Evolutionary conservation across 2,113 vertebrate species (phyloP).

Genomic region (Cavia aperea): DNA sequence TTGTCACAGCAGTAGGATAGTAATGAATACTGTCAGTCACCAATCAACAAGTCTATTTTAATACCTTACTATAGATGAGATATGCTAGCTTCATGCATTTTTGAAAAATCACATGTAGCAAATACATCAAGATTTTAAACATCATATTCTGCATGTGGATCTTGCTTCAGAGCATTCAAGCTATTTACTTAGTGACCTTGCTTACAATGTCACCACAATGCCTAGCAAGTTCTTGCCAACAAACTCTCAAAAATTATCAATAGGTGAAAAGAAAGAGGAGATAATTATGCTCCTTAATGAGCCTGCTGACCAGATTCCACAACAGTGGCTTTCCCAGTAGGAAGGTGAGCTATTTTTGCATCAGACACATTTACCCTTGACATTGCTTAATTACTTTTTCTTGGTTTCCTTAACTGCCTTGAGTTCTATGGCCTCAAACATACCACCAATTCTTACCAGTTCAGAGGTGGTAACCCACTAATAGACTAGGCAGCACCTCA

Average conservation of each 20-base stretch:
- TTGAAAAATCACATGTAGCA: neutral
- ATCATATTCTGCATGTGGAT: neutral
- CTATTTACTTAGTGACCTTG: conserved; percentile 43
- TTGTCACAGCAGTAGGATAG: neutral
- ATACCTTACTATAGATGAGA: neutral
- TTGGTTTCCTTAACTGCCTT: conserved; percentile 61
- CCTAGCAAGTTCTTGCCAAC: conserved; percentile 63
- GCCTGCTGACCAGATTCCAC: conserved; percentile 68
- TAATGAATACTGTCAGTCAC: neutral
- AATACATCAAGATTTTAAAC: neutral
- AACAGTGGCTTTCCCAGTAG: conserved; percentile 74
- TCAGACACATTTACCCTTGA: conserved; percentile 71
- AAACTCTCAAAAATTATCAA: conserved; percentile 70
- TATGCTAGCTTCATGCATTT: neutral
- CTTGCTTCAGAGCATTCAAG: neutral
- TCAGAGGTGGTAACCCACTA: fast-evolving
- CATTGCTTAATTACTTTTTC: conserved; percentile 77
- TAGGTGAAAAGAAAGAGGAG: conserved; percentile 72
- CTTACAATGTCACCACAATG: conserved; percentile 46
- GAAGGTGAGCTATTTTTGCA: conserved; percentile 69
- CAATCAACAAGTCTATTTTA: neutral
- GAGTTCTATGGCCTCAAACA: neutral
- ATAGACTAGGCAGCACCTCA: neutral
- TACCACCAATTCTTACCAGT: conserved; percentile 25
- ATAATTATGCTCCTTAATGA: conserved; percentile 79